Conservation (phyloP, 2,888 invertebrate species). For the Oscheius sp. region DNA sequence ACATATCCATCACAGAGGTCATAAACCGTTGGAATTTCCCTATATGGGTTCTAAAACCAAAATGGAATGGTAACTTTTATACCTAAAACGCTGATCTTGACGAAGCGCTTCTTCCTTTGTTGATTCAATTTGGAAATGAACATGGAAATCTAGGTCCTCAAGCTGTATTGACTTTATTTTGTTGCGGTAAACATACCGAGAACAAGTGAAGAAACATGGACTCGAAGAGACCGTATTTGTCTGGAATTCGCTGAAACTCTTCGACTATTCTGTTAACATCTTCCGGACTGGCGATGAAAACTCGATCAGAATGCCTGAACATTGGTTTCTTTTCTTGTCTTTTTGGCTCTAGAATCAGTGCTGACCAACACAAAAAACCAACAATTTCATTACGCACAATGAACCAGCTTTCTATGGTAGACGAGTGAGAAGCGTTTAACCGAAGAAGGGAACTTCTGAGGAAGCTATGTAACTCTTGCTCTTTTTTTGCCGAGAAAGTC, state of each 20-base stretch:
- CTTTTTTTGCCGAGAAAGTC: neutral
- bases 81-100: slow-evolving; percentile 46
- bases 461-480: neutral
- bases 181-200: slow-evolving; percentile 39
- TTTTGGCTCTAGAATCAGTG: neutral
- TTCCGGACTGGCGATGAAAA: slow-evolving; percentile 61
- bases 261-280: slow-evolving; percentile 58
- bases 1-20: slow-evolving; percentile 60
- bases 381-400: slow-evolving; percentile 1
- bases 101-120: slow-evolving; percentile 57
- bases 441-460: neutral
- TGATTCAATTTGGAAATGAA: slow-evolving; percentile 60
- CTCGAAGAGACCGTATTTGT: slow-evolving; percentile 64
- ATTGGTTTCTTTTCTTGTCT: neutral
- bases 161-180: no score
- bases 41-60: slow-evolving; percentile 59
- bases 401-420: neutral
- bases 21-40: slow-evolving; percentile 65
- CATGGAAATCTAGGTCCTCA: slow-evolving; percentile 62
- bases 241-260: slow-evolving; percentile 58
- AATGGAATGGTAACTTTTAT: neutral
- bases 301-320: slow-evolving; percentile 56
- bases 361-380: neutral
- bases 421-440: neutral
- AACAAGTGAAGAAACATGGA: slow-evolving; percentile 64